Percentiles rank a stretch among this genome's conserved stretches.
Evolutionary conservation across 1,140 invertebrate species (phyloP).

Genomic region (Paramacrobiotus metropolitanus): DNA sequence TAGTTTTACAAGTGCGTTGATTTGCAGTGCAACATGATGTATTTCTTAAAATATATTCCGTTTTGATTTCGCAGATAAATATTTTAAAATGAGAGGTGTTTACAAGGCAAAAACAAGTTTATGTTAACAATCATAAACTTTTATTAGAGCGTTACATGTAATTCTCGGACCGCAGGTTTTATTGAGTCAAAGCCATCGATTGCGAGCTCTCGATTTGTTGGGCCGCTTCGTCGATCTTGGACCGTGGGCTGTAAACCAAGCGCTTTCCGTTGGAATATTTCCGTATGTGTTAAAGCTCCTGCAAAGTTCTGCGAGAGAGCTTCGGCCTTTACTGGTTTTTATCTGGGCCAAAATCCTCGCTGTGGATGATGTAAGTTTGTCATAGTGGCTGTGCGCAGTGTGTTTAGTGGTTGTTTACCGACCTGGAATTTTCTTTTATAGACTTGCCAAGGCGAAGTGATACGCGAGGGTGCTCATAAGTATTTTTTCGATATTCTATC

Average conservation of each 20-base stretch:
- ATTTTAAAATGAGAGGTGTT: too few species aligned
- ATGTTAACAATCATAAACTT: too few species aligned
- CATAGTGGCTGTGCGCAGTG: too few species aligned
- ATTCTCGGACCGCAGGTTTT: slow-evolving; percentile 56
- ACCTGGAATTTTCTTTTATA: slow-evolving; percentile 23
- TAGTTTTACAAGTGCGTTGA: slow-evolving; percentile 55
- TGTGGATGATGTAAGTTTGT: slow-evolving; percentile 67
- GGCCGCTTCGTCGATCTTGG: slow-evolving; percentile 88
- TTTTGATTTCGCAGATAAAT: too few species aligned
- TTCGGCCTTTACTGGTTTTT: slow-evolving; percentile 75
- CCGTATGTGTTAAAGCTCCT: slow-evolving; percentile 89
- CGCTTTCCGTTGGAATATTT: slow-evolving; percentile 89
- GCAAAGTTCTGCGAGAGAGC: slow-evolving; percentile 70
- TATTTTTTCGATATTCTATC: slow-evolving; percentile 74
- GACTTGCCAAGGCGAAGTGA: slow-evolving; percentile 79
- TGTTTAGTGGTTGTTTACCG: too few species aligned
- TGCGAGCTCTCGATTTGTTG: slow-evolving; percentile 74
- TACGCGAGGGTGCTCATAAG: slow-evolving; percentile 78
- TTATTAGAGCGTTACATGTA: too few species aligned
- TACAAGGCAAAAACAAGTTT: too few species aligned
- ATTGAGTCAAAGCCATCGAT: slow-evolving; percentile 80
- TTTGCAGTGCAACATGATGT: background rate
- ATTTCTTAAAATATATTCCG: too few species aligned
- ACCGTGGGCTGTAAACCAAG: slow-evolving; percentile 78
- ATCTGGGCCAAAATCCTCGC: slow-evolving; percentile 98